Base-by-base conservation (phyloP, 2,113 vertebrate species). In the Pelusios castaneus region DNA sequence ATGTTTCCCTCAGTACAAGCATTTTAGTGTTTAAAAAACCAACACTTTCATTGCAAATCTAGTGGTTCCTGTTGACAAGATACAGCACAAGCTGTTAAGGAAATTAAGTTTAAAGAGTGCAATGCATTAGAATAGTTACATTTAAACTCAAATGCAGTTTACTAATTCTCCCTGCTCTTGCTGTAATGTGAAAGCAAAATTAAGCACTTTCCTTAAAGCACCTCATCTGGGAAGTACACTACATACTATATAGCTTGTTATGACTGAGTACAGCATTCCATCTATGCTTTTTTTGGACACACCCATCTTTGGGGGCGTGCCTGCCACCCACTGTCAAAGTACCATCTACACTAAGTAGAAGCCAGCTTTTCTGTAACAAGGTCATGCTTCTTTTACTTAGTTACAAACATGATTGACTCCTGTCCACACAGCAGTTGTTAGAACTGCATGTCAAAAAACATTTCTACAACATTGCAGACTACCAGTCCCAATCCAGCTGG, bases 11-110 rank as follows among this genome's bases (percentile, higher is more conserved):
- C 49, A 85, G 77, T 79, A 88, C 49, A 90, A 84, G 89, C 63
- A 95, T 91, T 94, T 75, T 52, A 58, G 47, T 31, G 27, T 77
- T n/a, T 51, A n/a, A n/a, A n/a, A n/a, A n/a, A n/a, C n/a, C n/a
- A n/a, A 47, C 47, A 47, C 47, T 76, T 63, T 45, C 73, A 45
- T 21, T 84, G 43, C 75, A 43, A 8, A 5, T 55, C 1, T 89
- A 63, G 8, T 87, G 22, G 25, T 10, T 60, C 1, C 58, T 2
- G 2, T n/a, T 29, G 51, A 25, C 38, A 87, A 82, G 80, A 70
- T 58, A n/a, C 16, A 89, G 41, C 38, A 58, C 19, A 43, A 27
- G 31, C 45, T 27, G 41, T 9, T 83, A 67, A 9, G 52, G 67
- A 80, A 76, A 31, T 38, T 80, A n/a, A 41, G 47, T 2, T 73